Conservation (phyloP, 92 coral and sea anemone genomes). For the Diadumene lineata region DNA sequence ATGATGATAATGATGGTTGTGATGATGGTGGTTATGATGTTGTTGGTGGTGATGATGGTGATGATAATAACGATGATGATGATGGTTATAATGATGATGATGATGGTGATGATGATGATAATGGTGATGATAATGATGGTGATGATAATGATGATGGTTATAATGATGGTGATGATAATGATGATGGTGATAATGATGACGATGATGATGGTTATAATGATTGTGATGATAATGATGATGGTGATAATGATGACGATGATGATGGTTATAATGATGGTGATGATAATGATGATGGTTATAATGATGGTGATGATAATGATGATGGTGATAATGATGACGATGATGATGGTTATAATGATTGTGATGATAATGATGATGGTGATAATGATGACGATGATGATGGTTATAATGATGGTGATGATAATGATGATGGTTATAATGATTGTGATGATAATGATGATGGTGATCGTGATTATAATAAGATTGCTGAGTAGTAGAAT, state of each 20-base stretch:
- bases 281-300: background rate
- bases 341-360: background rate
- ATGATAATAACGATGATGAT: too few species aligned
- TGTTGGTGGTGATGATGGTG: too few species aligned
- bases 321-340: background rate
- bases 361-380: background rate
- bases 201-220: background rate
- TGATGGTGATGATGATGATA: background rate
- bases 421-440: background rate
- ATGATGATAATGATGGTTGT: too few species aligned
- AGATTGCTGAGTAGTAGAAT: background rate
- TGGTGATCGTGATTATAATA: background rate
- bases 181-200: constrained; percentile 77
- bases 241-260: background rate
- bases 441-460: constrained; percentile 1
- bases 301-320: background rate
- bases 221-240: background rate
- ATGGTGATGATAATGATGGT: background rate
- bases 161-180: constrained; percentile 78
- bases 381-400: constrained; percentile 1
- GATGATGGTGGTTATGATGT: too few species aligned
- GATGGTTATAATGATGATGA: too few species aligned
- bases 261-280: background rate
- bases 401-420: background rate
- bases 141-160: constrained; percentile 85